phyloP scores from a whole-genome alignment of 2,797 vertebrate species.

The Sardinella longiceps region DNA sequence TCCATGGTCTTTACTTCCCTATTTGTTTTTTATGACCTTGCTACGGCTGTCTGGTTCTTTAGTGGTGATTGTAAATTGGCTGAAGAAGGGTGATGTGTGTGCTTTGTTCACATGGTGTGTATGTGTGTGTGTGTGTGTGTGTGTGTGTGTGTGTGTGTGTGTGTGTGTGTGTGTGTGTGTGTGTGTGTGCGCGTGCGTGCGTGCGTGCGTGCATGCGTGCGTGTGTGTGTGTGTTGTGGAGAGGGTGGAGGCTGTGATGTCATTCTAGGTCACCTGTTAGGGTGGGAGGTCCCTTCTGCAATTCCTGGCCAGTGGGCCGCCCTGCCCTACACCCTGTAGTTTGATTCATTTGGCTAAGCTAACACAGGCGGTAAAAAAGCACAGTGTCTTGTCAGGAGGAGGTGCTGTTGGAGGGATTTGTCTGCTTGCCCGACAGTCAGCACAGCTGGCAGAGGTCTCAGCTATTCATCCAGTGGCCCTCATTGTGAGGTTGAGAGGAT shows the following conservation, averaged over 20 bases:
- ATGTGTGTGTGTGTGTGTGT: not conserved
- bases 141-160: not conserved
- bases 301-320: not conserved
- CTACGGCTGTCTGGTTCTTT: not conserved
- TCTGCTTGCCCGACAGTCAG: not conserved
- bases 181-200: not conserved
- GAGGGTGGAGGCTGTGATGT: not conserved
- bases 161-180: not conserved
- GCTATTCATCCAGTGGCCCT: not conserved
- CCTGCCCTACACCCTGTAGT: not conserved
- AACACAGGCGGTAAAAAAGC: not conserved
- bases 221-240: not conserved
- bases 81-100: conserved; percentile 44
- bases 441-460: not conserved
- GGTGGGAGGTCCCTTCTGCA: not conserved
- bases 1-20: not conserved
- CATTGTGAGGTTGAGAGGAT: not conserved
- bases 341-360: not conserved
- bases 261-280: not conserved
- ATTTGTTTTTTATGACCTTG: not conserved
- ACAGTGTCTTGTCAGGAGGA: not conserved
- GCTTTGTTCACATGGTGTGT: not conserved
- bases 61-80: not conserved
- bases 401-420: not conserved
- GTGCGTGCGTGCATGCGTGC: no score